Percentiles rank a stretch among this genome's conserved stretches.
These are phyloP conservation scores for Aphyosemion australe DNA, from an alignment of 2,113 vertebrate species.

Conservation along the genomic window DNA sequence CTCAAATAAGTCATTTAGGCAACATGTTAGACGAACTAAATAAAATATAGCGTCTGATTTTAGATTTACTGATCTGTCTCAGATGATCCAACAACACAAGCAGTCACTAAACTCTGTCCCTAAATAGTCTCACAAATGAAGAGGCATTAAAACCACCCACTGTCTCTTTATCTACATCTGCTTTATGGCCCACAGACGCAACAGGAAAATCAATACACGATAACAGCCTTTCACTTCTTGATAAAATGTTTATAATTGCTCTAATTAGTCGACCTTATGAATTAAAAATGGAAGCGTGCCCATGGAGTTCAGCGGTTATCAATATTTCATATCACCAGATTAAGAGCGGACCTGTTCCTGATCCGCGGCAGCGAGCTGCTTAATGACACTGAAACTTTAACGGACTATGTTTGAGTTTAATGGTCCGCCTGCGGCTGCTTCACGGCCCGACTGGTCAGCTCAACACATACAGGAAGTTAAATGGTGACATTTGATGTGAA, in stretches of 20 bases:
- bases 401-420: constrained; percentile 48
- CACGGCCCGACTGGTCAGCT: constrained; percentile 45
- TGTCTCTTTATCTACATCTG: constrained; percentile 42
- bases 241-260: constrained; percentile 30
- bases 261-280: constrained; percentile 27
- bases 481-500: constrained; percentile 1
- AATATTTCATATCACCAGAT: constrained; percentile 24
- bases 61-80: background rate
- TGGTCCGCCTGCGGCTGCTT: constrained; percentile 42
- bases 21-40: background rate
- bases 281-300: constrained; percentile 25
- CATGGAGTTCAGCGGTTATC: constrained; percentile 1
- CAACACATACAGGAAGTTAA: constrained; percentile 9
- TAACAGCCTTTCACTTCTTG: constrained; percentile 36
- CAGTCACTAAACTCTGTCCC: constrained; percentile 13
- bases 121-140: constrained; percentile 30
- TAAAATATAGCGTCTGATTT: background rate
- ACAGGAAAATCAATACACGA: constrained; percentile 42
- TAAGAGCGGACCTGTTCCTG: constrained; percentile 22
- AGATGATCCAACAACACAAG: background rate
- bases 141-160: constrained; percentile 25
- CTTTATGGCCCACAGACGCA: constrained; percentile 32
- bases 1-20: background rate
- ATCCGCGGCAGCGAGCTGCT: constrained; percentile 36
- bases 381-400: constrained; percentile 52